These are phyloP conservation scores for Pogonomyrmex barbatus DNA, from an alignment of 1,140 invertebrate genomes.

Conservation along the genomic window DNA sequence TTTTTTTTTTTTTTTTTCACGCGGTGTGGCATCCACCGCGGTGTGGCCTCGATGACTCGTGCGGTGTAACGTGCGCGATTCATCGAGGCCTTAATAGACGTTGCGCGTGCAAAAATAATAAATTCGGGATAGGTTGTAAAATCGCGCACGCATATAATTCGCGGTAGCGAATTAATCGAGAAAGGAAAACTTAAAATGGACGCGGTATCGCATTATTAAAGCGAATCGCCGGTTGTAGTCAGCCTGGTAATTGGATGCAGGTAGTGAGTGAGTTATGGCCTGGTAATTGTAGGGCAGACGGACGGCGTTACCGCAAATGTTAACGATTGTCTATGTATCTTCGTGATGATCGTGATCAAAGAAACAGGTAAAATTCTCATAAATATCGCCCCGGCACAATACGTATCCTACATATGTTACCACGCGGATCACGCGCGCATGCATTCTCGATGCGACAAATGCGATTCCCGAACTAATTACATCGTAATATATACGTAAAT, in stretches of 20 bases:
- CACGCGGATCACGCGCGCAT: background rate
- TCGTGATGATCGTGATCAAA: constrained; percentile 47
- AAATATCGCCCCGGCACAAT: constrained; percentile 23
- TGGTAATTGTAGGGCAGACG: constrained; percentile 53
- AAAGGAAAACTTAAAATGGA: constrained; percentile 10
- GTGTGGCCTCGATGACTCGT: background rate
- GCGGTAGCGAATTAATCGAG: background rate
- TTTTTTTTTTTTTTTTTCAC: background rate
- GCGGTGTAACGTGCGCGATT: background rate
- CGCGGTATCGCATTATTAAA: constrained; percentile 43
- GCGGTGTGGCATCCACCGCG: background rate
- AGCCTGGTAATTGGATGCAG: constrained; percentile 66
- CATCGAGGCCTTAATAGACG: background rate
- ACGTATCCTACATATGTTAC: constrained; percentile 12
- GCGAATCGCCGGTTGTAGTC: constrained; percentile 75
- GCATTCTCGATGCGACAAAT: constrained; percentile 11
- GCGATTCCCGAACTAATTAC: constrained; percentile 43
- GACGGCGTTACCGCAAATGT: constrained; percentile 44
- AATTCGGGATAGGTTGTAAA: background rate
- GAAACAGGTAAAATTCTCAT: constrained; percentile 38
- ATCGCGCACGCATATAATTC: constrained; percentile 18
- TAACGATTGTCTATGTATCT: constrained; percentile 62
- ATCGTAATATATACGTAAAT: constrained; percentile 10
- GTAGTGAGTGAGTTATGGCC: constrained; percentile 50
- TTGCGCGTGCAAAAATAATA: constrained; percentile 10